phyloP scores from a whole-genome alignment of 2,113 vertebrate genomes.

The Upupa epops region DNA sequence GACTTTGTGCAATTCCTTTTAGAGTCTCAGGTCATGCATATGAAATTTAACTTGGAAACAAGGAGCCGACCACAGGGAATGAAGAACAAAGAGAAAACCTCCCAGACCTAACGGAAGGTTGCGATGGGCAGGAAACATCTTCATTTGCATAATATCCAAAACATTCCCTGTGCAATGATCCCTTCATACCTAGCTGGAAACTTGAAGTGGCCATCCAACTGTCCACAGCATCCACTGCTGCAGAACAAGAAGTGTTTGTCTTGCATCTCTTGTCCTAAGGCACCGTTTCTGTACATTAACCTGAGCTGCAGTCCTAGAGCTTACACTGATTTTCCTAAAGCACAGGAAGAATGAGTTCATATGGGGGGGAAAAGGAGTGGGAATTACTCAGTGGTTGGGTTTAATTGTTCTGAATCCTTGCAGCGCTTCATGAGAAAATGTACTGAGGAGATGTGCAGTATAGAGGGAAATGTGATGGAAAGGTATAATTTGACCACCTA shows the following conservation, averaged over 20 bases:
- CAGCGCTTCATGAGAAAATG: conserved; percentile 56
- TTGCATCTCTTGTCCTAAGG: neutral
- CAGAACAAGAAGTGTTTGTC: neutral
- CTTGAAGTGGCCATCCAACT: neutral
- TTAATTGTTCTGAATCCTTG: conserved; percentile 69
- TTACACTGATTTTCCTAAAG: conserved; percentile 32
- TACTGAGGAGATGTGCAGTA: conserved; percentile 48
- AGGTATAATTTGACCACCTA: conserved; percentile 77
- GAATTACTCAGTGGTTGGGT: conserved; percentile 66
- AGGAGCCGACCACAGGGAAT: neutral
- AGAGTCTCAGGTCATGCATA: neutral
- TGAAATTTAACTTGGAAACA: neutral
- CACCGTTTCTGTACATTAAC: neutral
- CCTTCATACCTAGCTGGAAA: neutral
- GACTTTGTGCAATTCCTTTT: neutral
- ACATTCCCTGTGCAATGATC: neutral
- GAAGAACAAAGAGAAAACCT: neutral
- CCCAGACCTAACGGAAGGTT: neutral
- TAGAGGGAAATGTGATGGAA: conserved; percentile 67
- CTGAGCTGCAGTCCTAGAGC: neutral
- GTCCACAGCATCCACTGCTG: neutral
- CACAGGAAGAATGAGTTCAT: conserved; percentile 51
- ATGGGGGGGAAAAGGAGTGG: conserved; percentile 1
- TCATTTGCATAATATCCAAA: neutral
- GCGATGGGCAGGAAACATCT: neutral